Percentiles rank a stretch among this genome's conserved stretches.
Conservation (phyloP, 2,113 vertebrate species). For the Tonatia bakeri region DNA sequence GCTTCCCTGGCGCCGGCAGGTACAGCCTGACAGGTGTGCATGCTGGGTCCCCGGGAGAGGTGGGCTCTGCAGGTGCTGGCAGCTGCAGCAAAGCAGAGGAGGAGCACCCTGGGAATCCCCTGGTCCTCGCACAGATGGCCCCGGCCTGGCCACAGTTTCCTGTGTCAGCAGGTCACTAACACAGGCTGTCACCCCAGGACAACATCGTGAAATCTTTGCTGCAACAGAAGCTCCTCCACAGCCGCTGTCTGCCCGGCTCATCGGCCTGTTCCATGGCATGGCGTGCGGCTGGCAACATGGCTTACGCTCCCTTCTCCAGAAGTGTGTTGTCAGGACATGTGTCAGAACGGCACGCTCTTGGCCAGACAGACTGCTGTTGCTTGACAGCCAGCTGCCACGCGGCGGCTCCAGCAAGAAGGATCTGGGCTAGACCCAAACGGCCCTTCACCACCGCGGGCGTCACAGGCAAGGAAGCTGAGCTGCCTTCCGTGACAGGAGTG, state of each 20-base stretch:
- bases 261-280: background rate
- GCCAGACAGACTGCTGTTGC: background rate
- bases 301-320: background rate
- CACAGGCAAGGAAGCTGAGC: background rate
- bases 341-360: constrained; percentile 12
- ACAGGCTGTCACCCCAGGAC: background rate
- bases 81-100: background rate
- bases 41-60: background rate
- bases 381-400: background rate
- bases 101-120: background rate
- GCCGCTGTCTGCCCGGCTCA: background rate
- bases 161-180: background rate
- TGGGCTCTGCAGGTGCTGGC: background rate
- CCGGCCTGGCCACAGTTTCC: background rate
- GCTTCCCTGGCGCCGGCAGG: background rate
- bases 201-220: background rate
- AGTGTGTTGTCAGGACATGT: background rate
- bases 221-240: background rate
- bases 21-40: background rate
- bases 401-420: background rate
- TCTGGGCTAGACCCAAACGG: background rate
- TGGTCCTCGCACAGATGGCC: background rate
- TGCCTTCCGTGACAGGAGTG: background rate
- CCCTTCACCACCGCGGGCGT: accelerated
- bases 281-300: background rate